These are phyloP conservation scores for Ramphastos sulfuratus DNA, from an alignment of 2,113 vertebrate species.

Conservation along the genomic window DNA sequence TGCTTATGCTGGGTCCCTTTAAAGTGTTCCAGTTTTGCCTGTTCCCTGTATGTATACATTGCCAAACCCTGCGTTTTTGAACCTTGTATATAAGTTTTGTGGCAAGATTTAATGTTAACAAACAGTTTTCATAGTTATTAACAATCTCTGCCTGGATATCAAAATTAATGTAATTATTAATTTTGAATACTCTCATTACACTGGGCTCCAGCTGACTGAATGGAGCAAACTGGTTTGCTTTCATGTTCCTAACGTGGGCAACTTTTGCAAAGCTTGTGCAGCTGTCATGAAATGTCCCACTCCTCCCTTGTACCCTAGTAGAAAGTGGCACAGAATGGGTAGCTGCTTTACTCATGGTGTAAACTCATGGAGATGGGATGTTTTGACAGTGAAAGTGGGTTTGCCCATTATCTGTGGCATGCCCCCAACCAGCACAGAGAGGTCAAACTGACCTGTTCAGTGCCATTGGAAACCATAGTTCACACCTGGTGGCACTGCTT, in stretches of 20 bases:
- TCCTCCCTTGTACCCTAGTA: neutral
- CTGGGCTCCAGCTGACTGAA: neutral
- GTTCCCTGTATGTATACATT: too few relatives aligned
- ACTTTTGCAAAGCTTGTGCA: neutral
- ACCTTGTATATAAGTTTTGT: too few relatives aligned
- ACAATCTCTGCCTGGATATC: too few relatives aligned
- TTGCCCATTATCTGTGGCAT: neutral
- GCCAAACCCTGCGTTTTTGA: too few relatives aligned
- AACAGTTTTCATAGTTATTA: too few relatives aligned
- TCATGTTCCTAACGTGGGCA: neutral
- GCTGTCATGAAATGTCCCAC: neutral
- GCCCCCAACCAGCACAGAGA: neutral
- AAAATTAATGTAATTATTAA: too few relatives aligned
- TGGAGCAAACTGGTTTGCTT: neutral
- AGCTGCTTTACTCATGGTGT: neutral
- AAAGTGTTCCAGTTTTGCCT: too few relatives aligned
- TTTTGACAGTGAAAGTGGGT: neutral
- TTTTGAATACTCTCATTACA: too few relatives aligned
- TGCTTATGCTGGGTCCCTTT: too few relatives aligned
- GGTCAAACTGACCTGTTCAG: neutral
- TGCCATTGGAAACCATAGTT: neutral
- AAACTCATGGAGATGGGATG: rapidly evolving
- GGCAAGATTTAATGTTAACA: too few relatives aligned
- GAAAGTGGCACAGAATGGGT: neutral
- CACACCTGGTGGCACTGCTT: neutral